phyloP scores from a whole-genome alignment of 2,797 vertebrate genomes.

The Scarus forsteni region DNA sequence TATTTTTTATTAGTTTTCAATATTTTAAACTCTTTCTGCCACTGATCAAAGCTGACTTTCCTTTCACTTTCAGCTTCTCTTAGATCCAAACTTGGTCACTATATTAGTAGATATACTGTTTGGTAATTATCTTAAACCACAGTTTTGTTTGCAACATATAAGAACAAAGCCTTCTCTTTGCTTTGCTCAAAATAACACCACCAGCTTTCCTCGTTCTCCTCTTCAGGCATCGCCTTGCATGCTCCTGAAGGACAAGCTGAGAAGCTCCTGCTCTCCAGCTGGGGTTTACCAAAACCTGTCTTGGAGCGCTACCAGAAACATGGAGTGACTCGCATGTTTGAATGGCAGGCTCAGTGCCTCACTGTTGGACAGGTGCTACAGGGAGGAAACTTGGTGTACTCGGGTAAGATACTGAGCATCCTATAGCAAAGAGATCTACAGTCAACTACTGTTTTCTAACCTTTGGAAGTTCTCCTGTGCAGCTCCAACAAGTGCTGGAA shows the following conservation, averaged over 20 bases:
- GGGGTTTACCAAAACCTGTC: constrained; percentile 92
- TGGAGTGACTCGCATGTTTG: constrained; percentile 93
- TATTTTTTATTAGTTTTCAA: too few species aligned
- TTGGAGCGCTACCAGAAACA: constrained; percentile 90
- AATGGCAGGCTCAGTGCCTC: constrained; percentile 98
- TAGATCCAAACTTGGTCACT: too few species aligned
- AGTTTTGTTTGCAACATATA: too few species aligned
- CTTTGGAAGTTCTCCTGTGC: constrained; percentile 35
- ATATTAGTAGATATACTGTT: too few species aligned
- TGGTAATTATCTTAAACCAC: too few species aligned
- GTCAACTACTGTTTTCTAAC: not conserved
- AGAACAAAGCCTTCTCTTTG: not conserved
- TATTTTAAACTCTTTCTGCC: too few species aligned
- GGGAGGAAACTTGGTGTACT: constrained; percentile 95
- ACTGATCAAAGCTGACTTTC: too few species aligned
- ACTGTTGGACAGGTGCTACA: constrained; percentile 90
- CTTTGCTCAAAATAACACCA: too few species aligned
- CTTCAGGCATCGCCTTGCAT: constrained; percentile 84
- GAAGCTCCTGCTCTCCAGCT: constrained; percentile 91
- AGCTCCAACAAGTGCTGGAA: constrained; percentile 98
- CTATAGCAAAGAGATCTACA: not conserved
- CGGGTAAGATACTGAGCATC: constrained; percentile 83
- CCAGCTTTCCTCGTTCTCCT: not conserved
- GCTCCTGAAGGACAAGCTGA: constrained; percentile 85
- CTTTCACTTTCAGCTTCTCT: too few species aligned